These are phyloP conservation scores for Coelopa frigida DNA, from an alignment of 1,140 invertebrate genomes.

Conservation along the genomic window DNA sequence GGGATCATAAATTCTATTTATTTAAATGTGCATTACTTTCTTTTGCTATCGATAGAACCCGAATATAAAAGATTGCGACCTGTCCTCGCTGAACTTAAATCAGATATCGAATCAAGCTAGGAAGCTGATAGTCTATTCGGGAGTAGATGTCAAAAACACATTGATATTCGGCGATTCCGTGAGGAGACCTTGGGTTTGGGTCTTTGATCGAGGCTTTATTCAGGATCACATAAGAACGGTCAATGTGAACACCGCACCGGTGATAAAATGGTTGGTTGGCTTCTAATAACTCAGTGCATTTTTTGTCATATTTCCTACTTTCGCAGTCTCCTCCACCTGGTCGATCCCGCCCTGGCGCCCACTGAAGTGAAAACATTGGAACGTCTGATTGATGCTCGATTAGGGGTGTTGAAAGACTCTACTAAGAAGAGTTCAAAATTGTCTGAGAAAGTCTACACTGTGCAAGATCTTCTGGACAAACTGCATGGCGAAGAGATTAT, in stretches of 20 bases:
- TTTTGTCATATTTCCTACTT: not conserved
- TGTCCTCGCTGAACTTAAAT: slow-evolving; percentile 21
- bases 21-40: not conserved
- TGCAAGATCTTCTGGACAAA: slow-evolving; percentile 6
- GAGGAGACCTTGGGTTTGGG: slow-evolving; percentile 26
- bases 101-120: slow-evolving; percentile 22
- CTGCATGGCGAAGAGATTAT: not conserved
- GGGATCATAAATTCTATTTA: not conserved
- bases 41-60: slow-evolving; percentile 18
- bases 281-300: not conserved
- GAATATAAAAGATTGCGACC: slow-evolving; percentile 21
- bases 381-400: slow-evolving; percentile 9
- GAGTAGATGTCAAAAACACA: slow-evolving; percentile 23
- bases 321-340: slow-evolving; percentile 23
- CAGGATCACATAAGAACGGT: slow-evolving; percentile 17
- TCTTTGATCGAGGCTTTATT: slow-evolving; percentile 29
- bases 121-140: slow-evolving; percentile 24
- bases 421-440: not conserved
- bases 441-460: slow-evolving; percentile 9
- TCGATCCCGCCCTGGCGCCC: slow-evolving; percentile 20
- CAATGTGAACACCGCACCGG: slow-evolving; percentile 20
- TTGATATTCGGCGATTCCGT: slow-evolving; percentile 31
- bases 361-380: slow-evolving; percentile 16
- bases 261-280: slow-evolving; percentile 21
- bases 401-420: slow-evolving; percentile 6